Conservation (phyloP, 2,888 invertebrate genomes). For the Villa cingulata region DNA sequence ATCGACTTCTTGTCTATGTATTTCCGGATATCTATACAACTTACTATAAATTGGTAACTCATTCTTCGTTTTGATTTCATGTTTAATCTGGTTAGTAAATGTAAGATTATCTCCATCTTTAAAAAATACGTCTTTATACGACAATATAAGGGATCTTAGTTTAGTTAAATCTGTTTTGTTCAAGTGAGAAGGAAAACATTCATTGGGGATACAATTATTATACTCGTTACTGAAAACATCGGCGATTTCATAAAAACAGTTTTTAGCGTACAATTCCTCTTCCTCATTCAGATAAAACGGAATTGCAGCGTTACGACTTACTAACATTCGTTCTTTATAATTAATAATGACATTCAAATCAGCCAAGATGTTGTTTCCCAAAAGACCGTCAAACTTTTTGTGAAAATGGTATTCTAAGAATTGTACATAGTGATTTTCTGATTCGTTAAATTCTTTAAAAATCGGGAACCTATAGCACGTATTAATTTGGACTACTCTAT, state of each 20-base stretch:
- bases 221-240: not conserved
- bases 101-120: conserved; percentile 2
- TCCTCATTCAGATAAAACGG: not conserved
- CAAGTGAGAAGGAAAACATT: not conserved
- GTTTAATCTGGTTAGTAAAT: conserved; percentile 1
- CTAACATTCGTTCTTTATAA: not conserved
- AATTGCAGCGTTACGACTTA: not conserved
- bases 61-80: conserved; percentile 5
- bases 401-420: conserved; percentile 1
- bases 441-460: conserved; percentile 2
- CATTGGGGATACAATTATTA: no score
- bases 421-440: no score
- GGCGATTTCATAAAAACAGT: not conserved
- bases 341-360: not conserved
- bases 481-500: no score
- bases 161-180: not conserved
- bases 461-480: conserved; percentile 2
- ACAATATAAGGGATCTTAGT: not conserved
- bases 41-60: conserved; percentile 9
- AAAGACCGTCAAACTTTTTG: conserved; percentile 4
- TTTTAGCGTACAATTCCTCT: not conserved
- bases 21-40: no score
- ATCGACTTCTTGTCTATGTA: no score
- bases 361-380: conserved; percentile 5
- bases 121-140: not conserved